Percentiles rank a stretch among this genome's conserved stretches.
phyloP scores from a whole-genome alignment of 2,797 vertebrate species.

The Cyclopterus lumpus region DNA sequence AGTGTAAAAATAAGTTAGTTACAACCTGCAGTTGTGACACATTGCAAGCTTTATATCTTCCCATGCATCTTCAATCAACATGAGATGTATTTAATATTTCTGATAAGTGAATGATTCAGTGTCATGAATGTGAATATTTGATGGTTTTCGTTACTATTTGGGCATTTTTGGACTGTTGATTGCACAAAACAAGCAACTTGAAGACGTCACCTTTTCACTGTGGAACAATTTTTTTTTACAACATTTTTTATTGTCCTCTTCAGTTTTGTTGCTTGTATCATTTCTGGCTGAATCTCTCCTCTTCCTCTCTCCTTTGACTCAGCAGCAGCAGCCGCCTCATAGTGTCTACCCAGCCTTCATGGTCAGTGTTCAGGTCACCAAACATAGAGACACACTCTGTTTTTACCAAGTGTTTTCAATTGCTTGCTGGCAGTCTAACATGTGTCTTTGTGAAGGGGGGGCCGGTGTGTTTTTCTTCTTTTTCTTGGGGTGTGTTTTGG shows the following conservation, averaged over 20 bases:
- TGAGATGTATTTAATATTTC: not conserved
- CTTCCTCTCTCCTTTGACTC: conserved; percentile 46
- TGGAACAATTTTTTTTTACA: not conserved
- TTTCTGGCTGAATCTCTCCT: conserved; percentile 46
- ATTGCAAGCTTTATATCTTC: not conserved
- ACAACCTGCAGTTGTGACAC: not conserved
- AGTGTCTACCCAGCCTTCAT: conserved; percentile 78
- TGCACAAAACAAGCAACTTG: not conserved
- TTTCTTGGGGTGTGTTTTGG: conserved; percentile 26
- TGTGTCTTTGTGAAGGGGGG: conserved; percentile 42
- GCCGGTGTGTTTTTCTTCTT: not conserved
- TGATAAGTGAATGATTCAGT: not conserved
- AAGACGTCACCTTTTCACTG: not conserved
- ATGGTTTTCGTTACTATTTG: not conserved
- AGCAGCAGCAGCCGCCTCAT: conserved; percentile 77
- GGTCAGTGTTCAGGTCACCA: conserved; percentile 72
- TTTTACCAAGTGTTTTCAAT: conserved; percentile 27
- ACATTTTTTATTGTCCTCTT: conserved; percentile 6
- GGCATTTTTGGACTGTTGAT: not conserved
- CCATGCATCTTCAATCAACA: not conserved
- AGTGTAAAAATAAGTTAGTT: not conserved
- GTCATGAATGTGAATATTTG: not conserved
- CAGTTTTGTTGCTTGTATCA: conserved; percentile 10
- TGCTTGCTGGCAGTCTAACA: conserved; percentile 38
- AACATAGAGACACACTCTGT: conserved; percentile 24